A percentile compares a stretch with the other conserved stretches of the same genome.
Conservation (phyloP, 2,797 vertebrate species). For the Chromobotia macracanthus region DNA sequence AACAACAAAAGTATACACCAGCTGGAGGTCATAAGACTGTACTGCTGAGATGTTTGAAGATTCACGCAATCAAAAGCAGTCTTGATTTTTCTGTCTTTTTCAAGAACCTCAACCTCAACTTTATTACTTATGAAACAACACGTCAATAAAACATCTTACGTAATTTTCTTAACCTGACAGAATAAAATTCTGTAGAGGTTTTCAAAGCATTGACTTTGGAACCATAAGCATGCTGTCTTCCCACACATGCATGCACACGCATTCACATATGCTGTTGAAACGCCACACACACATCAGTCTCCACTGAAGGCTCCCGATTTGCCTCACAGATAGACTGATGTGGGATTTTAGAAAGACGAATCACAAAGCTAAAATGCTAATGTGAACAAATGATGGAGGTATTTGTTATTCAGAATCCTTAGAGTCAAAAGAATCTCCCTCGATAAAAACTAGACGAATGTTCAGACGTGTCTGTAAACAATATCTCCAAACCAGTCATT, state of each 20-base stretch:
- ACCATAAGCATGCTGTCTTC: conserved; percentile 2
- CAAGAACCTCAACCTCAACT: background rate
- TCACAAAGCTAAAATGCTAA: conserved; percentile 51
- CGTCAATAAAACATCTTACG: conserved; percentile 41
- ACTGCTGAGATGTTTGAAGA: background rate
- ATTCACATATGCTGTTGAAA: background rate
- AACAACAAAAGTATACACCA: background rate
- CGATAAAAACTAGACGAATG: conserved; percentile 61
- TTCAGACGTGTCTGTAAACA: conserved; percentile 4
- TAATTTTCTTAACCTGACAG: conserved; percentile 38
- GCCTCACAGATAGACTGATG: conserved; percentile 48
- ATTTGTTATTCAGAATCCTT: conserved; percentile 39
- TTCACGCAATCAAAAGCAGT: background rate
- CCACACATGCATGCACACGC: background rate
- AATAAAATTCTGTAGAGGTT: conserved; percentile 41
- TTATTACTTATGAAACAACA: conserved; percentile 47
- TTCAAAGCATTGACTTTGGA: conserved; percentile 52
- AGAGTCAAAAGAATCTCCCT: conserved; percentile 54
- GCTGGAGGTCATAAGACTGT: background rate
- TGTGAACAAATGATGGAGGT: conserved; percentile 39
- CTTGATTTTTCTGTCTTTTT: conserved; percentile 28
- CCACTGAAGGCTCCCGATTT: conserved; percentile 43
- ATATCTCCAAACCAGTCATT: background rate
- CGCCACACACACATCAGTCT: conserved; percentile 1
- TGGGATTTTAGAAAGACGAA: conserved; percentile 41